Evolutionary conservation across 1,140 invertebrate species (phyloP).

Genomic region (Drosophila seguyi): DNA sequence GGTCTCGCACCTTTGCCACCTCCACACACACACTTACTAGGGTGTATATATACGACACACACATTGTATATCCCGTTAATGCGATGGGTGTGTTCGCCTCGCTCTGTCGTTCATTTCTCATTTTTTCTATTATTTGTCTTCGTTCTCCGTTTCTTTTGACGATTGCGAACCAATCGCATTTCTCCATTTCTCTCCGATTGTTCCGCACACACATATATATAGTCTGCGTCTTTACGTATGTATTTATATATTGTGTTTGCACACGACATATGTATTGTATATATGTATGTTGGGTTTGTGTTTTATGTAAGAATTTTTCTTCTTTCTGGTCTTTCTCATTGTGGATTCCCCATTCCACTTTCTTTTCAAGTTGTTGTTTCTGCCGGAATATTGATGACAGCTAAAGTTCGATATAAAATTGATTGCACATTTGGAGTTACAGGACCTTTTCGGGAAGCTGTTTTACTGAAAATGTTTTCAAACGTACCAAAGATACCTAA

Average conservation of each 20-base stretch:
- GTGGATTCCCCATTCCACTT: conserved; percentile 5
- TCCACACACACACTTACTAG: conserved; percentile 21
- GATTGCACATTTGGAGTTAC: conserved; percentile 25
- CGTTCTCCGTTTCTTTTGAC: conserved; percentile 58
- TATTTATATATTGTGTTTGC: conserved; percentile 42
- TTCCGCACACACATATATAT: conserved; percentile 10
- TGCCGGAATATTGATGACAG: conserved; percentile 50
- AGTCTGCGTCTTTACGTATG: conserved; percentile 9
- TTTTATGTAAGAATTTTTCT: conserved; percentile 46
- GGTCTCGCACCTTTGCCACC: conserved; percentile 61
- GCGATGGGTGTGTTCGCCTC: conserved; percentile 38
- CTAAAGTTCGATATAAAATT: conserved; percentile 39
- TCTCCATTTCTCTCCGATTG: conserved; percentile 44
- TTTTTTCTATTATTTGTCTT: conserved; percentile 58
- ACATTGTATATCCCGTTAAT: conserved; percentile 26
- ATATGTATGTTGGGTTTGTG: neutral
- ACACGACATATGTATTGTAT: conserved; percentile 24
- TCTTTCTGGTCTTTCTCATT: conserved; percentile 24
- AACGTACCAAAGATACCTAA: neutral
- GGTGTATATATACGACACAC: neutral
- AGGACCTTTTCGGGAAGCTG: neutral
- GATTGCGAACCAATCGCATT: conserved; percentile 57
- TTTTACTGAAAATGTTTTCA: neutral
- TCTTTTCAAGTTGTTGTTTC: conserved; percentile 16
- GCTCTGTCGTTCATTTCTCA: conserved; percentile 47